Base-by-base conservation (phyloP, 2,888 invertebrate genomes). In the Notodonta dromedarius region DNA sequence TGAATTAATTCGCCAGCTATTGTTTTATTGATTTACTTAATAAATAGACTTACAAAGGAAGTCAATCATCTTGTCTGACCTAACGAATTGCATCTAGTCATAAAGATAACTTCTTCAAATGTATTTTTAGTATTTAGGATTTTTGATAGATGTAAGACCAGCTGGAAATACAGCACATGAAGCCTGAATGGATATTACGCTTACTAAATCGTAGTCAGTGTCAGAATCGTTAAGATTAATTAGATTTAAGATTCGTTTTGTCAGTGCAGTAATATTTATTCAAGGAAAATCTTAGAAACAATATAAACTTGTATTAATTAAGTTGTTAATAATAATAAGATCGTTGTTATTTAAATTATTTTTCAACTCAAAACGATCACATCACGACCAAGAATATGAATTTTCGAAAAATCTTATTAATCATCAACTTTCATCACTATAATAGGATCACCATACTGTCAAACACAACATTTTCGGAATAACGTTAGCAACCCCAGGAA, bases 111-210 rank as follows among this genome's bases (percentile, higher is more conserved):
- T 24, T 24, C 44, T 24, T 58, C 12, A 63, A 48, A 64, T 42
- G 56, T 62, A 69, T 56, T 50, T n/a, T 53, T 52, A 42, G 5
- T 53, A 52, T 24, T 52, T 24, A 58, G 24, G 46, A 16, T 54
- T 66, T 63, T 67, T 61, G 40, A 63, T 69, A 67, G 64, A 65
- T 35, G 12, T 66, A 80, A 84, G 73, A 79, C 65, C 77, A 70
- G 76, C 73, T 70, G 79, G 75, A 62, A 62, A 58, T 57, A 74
- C 80, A 77, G 70, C 69, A 71, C 59, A 70, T 78, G 65, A 84
- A 83, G 86, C 89, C 88, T 88, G 85, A 88, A 82, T 78, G 85
- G 86, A 85, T 81, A 86, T 84, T 89, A 91, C 90, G 90, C 90
- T 90, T 90, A 91, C 79, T 89, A 89, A 83, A 80, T 77, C 67